Conservation (phyloP, 2,113 vertebrate genomes). For the Rynchops niger region DNA sequence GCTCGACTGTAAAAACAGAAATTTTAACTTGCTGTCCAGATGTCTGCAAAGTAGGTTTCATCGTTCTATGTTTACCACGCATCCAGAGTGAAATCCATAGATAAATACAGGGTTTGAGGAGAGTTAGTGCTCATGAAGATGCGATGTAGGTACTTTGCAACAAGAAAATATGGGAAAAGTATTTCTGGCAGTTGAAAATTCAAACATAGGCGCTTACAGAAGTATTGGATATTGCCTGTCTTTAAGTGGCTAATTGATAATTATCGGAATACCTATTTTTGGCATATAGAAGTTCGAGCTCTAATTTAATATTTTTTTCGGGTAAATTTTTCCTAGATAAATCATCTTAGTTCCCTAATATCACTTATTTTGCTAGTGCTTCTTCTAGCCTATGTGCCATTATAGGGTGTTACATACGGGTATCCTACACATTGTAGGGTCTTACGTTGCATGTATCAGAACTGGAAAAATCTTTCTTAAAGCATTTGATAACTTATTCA, state of each 20-base stretch:
- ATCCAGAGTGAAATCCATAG: neutral
- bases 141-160: neutral
- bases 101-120: too few relatives aligned
- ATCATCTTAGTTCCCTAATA: neutral
- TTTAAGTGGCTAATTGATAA: neutral
- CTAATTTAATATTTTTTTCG: neutral
- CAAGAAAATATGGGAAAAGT: neutral
- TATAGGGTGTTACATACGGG: rapidly evolving
- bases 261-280: too few relatives aligned
- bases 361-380: neutral
- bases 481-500: neutral
- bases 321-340: neutral
- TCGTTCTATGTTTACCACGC: rapidly evolving
- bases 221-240: neutral
- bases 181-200: neutral
- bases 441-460: rapidly evolving
- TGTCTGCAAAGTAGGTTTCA: rapidly evolving
- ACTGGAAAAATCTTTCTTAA: neutral
- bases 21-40: too few relatives aligned
- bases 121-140: rapidly evolving
- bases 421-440: rapidly evolving
- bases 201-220: neutral
- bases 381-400: neutral
- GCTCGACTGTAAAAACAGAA: too few relatives aligned
- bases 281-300: neutral